These are phyloP conservation scores for Leptarthrus brevirostris DNA, from an alignment of 2,888 invertebrate species.

Conservation along the genomic window DNA sequence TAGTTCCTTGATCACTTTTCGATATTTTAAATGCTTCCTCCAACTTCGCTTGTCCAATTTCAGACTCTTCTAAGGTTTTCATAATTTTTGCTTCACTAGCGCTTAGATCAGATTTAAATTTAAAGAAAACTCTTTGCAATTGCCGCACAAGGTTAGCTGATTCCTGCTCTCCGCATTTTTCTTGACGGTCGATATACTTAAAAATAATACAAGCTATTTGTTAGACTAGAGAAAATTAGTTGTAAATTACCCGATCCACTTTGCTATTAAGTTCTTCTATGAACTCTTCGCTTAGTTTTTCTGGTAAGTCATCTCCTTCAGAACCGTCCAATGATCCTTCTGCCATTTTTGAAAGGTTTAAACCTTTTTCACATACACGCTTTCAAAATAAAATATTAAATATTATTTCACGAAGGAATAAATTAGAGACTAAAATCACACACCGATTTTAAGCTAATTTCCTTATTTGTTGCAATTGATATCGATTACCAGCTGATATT, in stretches of 20 bases:
- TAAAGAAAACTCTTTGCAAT: slow-evolving; percentile 61
- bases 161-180: slow-evolving; percentile 56
- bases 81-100: slow-evolving; percentile 59
- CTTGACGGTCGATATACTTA: not conserved
- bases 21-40: slow-evolving; percentile 59
- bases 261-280: slow-evolving; percentile 1
- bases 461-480: too few relatives aligned
- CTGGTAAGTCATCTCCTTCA: slow-evolving; percentile 57
- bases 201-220: not conserved
- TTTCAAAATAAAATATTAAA: too few relatives aligned
- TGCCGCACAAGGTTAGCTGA: slow-evolving; percentile 65
- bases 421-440: too few relatives aligned
- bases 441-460: too few relatives aligned
- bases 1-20: slow-evolving; percentile 63
- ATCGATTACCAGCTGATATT: too few relatives aligned
- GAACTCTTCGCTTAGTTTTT: slow-evolving; percentile 61
- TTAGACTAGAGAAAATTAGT: not conserved
- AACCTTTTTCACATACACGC: too few relatives aligned
- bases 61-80: slow-evolving; percentile 57
- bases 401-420: too few relatives aligned
- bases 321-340: not conserved
- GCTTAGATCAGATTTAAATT: slow-evolving; percentile 59
- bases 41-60: slow-evolving; percentile 55
- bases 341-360: too few relatives aligned
- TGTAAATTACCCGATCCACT: not conserved